phyloP scores from a whole-genome alignment of 2,888 invertebrate species.

The Parnassius mnemosyne region DNA sequence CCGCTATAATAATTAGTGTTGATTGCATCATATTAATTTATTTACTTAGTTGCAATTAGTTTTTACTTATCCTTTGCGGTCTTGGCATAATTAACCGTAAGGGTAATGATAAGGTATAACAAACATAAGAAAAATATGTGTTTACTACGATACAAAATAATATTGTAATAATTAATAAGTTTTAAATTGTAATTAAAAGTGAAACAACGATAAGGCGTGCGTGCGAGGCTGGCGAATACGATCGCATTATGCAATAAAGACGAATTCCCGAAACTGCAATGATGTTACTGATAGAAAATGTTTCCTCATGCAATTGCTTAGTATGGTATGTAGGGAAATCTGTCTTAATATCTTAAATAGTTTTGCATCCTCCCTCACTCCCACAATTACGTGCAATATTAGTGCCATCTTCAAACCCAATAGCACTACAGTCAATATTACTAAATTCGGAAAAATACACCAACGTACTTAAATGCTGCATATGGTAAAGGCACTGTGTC shows the following conservation, averaged over 20 bases:
- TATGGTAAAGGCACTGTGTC: too few species aligned
- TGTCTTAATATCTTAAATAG: too few species aligned
- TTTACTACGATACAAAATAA: constrained; percentile 50
- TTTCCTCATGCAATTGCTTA: too few species aligned
- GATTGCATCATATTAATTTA: constrained; percentile 7
- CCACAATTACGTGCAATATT: too few species aligned
- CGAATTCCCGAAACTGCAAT: constrained; percentile 6
- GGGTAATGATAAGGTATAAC: constrained; percentile 26
- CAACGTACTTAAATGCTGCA: too few species aligned
- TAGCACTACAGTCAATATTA: too few species aligned
- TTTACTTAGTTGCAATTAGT: constrained; percentile 17
- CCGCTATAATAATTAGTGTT: not conserved
- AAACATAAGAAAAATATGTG: constrained; percentile 30
- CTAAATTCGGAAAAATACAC: too few species aligned
- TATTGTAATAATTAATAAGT: constrained; percentile 65
- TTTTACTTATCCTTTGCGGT: constrained; percentile 3
- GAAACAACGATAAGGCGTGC: constrained; percentile 63
- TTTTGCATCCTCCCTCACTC: too few species aligned
- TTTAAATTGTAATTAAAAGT: constrained; percentile 70
- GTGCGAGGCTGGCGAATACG: constrained; percentile 45
- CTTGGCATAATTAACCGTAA: constrained; percentile 3
- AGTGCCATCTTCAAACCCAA: too few species aligned
- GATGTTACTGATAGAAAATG: not conserved
- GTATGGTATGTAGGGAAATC: too few species aligned
- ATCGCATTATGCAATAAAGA: constrained; percentile 36